Evolutionary conservation across 2,888 invertebrate genomes (phyloP), one percentile per base, ranked within the genome.

Genomic region (Hydropsyche betteni): DNA sequence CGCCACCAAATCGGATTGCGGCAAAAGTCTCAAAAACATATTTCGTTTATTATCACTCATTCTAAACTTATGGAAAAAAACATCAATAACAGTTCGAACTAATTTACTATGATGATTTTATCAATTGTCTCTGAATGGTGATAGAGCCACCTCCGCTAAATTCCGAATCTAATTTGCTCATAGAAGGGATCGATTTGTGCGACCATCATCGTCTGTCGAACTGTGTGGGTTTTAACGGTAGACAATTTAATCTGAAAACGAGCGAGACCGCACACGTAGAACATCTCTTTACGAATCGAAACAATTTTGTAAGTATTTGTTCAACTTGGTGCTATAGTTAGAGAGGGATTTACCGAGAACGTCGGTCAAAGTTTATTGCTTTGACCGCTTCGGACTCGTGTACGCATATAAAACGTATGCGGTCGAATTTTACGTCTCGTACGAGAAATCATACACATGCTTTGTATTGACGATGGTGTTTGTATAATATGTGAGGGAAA

Each of bases 241-340:
- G 75, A 77, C 77, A 75, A 75, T 77, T 75, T 77, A 77, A 77
- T 77, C 77, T 74, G 70, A 36, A 75, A 77, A 75, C 73, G 58
- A 44, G 61, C 51, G 36, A 53, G 78, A 78, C 78, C 78, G 53
- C 78, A 78, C 76, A 76, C 78, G 72, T 74, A 24, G 78, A 74
- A 78, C 69, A 74, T 33, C 74, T 70, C 69, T 72, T 44, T 75
- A 77, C 53, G 74, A 53, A 77, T 72, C 75, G 71, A 16, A 68
- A 77, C 77, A 73, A 14, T 77, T 75, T 58, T 73, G 75, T 77
- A 75, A 75, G 64, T 70, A 53, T 64, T 33, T 76, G 76, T 68
- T 50, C 71, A 61, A 50, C 55, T 36, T 51, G 61, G 44, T 44
- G 44, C 44, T 44, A 44, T 44, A 10, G 44, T 44, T 44, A 44